These are phyloP conservation scores for Todus mexicanus DNA, from an alignment of 2,797 vertebrate species.

Conservation along the genomic window DNA sequence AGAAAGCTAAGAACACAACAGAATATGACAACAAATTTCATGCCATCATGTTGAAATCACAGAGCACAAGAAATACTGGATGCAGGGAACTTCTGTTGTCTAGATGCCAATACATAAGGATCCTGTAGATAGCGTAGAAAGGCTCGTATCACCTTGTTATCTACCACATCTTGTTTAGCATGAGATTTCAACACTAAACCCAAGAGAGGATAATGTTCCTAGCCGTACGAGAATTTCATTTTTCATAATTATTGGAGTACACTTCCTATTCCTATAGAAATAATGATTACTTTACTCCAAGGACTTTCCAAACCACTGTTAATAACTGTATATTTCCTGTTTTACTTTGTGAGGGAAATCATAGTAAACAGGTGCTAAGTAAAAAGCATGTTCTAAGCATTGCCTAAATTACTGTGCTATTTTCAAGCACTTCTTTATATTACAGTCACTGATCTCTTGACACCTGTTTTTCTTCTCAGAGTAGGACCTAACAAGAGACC, in stretches of 20 bases:
- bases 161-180: neutral
- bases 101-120: neutral
- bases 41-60: neutral
- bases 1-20: neutral
- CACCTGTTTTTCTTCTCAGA: constrained; percentile 22
- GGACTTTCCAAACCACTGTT: neutral
- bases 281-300: neutral
- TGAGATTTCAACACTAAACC: neutral
- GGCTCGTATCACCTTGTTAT: neutral
- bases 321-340: neutral
- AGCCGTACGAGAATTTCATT: neutral
- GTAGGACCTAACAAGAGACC: neutral
- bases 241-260: neutral
- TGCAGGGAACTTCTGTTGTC: neutral
- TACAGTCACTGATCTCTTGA: neutral
- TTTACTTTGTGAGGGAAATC: neutral
- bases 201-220: neutral
- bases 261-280: neutral
- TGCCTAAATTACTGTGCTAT: neutral
- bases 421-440: constrained; percentile 3
- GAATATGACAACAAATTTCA: neutral
- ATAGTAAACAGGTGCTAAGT: neutral
- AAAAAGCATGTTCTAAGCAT: neutral
- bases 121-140: neutral
- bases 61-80: neutral